Evolutionary conservation across 2,888 invertebrate genomes (phyloP), one percentile per base, ranked within the genome.

Genomic region (Parascotia fuliginaria): DNA sequence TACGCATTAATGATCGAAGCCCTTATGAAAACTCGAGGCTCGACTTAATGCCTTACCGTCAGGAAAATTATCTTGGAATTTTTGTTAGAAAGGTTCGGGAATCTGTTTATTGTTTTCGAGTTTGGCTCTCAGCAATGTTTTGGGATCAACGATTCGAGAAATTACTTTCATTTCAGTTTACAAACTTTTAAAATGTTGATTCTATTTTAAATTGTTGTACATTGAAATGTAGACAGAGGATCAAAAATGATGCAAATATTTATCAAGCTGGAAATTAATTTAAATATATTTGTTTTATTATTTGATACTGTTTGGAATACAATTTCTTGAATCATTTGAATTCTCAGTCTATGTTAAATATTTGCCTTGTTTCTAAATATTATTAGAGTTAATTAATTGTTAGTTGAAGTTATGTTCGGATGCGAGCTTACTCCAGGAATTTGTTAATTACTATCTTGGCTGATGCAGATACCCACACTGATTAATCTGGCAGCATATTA

Each of bases 41-140:
- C 60, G 65, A 70, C 70, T 76, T 71, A 63, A 65, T 73, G 68
- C 66, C 67, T 70, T 73, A 74, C 75, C 70, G 66, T 62, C 69
- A 60, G 55, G 73, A 70, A 77, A 82, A 80, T 81, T 76, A 79
- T 78, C 75, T 72, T 55, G 64, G 67, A 76, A 80, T 80, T 79
- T 82, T 81, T 73, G 69, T 68, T 69, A 57, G 27, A 62, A 49
- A 49, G 55, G 52, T 60, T 70, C 70, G 72, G 64, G 74, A 70
- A 70, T 60, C 69, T 77, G 79, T 77, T 83, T 81, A 81, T 85
- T 84, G 84, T 84, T 84, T 80, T 77, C 77, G 77, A 80, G 73
- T 79, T 79, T 74, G 73, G 77, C 79, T 81, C 68, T 65, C 61
- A 65, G 64, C 66, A 62, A 72, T 76, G 71, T 79, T 81, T 77